Evolutionary conservation across 2,113 vertebrate species (phyloP).

Genomic region (Phaethornis superciliosus): DNA sequence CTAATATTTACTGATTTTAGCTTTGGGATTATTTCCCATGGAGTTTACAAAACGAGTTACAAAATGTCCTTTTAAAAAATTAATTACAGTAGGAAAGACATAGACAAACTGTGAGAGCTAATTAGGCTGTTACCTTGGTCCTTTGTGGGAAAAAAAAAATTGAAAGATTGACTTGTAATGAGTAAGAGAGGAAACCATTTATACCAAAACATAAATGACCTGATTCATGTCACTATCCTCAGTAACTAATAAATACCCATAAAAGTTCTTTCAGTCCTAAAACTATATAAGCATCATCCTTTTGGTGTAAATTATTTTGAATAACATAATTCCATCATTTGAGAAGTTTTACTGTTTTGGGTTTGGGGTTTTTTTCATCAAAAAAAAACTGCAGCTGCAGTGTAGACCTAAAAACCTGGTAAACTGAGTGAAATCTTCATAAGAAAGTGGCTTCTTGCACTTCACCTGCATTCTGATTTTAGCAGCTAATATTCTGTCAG

Average conservation of each 20-base stretch:
- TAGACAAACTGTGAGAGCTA: not conserved
- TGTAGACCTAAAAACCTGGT: not conserved
- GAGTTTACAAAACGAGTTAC: not conserved
- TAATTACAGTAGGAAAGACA: not conserved
- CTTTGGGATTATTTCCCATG: not conserved
- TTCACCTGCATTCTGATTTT: not conserved
- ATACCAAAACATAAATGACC: not conserved
- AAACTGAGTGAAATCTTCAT: not conserved
- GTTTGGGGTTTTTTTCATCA: accelerated
- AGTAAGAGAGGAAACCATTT: not conserved
- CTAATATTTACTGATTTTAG: not conserved
- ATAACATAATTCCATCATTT: not conserved
- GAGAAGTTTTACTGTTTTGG: not conserved
- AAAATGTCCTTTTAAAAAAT: not conserved
- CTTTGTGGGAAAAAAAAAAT: not conserved
- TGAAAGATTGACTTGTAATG: not conserved
- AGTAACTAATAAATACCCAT: not conserved
- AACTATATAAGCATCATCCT: not conserved
- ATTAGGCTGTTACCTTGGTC: not conserved
- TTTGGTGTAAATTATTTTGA: not conserved
- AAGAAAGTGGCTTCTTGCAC: not conserved
- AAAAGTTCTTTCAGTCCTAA: not conserved
- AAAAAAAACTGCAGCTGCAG: not conserved
- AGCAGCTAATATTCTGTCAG: not conserved
- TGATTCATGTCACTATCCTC: not conserved